Evolutionary conservation across 2,113 vertebrate genomes (phyloP).

Genomic region (Chelonoidis abingdonii): DNA sequence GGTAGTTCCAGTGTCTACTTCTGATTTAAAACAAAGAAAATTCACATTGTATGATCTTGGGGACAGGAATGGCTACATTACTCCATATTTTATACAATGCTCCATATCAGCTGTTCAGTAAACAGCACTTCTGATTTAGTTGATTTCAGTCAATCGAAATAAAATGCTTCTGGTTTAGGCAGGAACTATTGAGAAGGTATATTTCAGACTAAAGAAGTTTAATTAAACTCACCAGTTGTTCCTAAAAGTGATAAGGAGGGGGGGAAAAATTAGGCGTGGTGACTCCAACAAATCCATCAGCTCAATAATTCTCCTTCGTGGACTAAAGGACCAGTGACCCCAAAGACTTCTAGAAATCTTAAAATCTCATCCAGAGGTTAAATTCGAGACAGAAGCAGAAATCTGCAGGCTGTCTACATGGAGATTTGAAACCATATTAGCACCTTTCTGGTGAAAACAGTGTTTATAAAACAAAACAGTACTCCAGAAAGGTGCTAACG

Average conservation of each 20-base stretch:
- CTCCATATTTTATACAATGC: not conserved
- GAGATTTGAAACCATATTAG: not conserved
- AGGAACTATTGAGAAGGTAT: not conserved
- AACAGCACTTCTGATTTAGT: not conserved
- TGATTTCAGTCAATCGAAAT: not conserved
- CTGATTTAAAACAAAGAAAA: not conserved
- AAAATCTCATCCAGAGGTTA: not conserved
- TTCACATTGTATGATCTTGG: accelerated
- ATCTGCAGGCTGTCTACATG: not conserved
- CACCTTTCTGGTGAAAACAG: not conserved
- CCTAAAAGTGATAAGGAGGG: not conserved
- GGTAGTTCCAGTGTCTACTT: not conserved
- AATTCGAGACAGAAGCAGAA: not conserved
- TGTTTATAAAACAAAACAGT: not conserved
- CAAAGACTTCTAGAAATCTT: not conserved
- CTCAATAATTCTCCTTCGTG: not conserved
- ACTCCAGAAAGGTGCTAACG: not conserved
- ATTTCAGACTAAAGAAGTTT: not conserved
- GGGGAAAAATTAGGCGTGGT: not conserved
- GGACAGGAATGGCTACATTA: not conserved
- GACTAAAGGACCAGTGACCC: not conserved
- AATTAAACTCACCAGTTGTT: not conserved
- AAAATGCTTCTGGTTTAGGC: not conserved
- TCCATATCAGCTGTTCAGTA: not conserved
- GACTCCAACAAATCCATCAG: not conserved